These are phyloP conservation scores for Ctenomys sociabilis DNA, from an alignment of 2,113 vertebrate species.

Conservation along the genomic window DNA sequence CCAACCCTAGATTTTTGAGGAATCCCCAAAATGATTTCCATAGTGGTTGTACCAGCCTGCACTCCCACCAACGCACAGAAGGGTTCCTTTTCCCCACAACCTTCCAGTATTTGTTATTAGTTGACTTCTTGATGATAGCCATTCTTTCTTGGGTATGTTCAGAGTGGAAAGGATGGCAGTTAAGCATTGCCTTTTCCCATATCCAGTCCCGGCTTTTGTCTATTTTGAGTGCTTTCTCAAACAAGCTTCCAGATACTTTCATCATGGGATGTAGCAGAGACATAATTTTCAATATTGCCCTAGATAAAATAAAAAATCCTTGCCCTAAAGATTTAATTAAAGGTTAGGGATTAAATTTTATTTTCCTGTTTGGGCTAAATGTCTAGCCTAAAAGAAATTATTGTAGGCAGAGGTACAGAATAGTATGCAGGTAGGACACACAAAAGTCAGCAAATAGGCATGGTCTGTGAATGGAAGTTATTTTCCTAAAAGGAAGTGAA, in stretches of 20 bases:
- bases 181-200: too few relatives aligned
- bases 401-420: neutral
- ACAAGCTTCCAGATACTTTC: neutral
- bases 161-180: neutral
- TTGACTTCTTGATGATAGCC: too few relatives aligned
- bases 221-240: neutral
- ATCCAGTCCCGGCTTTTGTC: neutral
- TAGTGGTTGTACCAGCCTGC: too few relatives aligned
- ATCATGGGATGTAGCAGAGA: neutral
- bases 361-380: neutral
- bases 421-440: neutral
- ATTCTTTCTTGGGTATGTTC: too few relatives aligned
- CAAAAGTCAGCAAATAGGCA: neutral
- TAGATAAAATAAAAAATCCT: neutral
- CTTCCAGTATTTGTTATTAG: too few relatives aligned
- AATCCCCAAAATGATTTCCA: too few relatives aligned
- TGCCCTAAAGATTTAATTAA: neutral
- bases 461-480: neutral
- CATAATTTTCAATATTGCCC: neutral
- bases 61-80: too few relatives aligned
- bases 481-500: neutral
- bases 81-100: too few relatives aligned
- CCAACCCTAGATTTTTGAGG: too few relatives aligned
- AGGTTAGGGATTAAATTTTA: neutral
- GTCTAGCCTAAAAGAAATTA: neutral